Evolutionary conservation across 2,113 vertebrate genomes (phyloP).

Genomic region (Scatophagus argus): DNA sequence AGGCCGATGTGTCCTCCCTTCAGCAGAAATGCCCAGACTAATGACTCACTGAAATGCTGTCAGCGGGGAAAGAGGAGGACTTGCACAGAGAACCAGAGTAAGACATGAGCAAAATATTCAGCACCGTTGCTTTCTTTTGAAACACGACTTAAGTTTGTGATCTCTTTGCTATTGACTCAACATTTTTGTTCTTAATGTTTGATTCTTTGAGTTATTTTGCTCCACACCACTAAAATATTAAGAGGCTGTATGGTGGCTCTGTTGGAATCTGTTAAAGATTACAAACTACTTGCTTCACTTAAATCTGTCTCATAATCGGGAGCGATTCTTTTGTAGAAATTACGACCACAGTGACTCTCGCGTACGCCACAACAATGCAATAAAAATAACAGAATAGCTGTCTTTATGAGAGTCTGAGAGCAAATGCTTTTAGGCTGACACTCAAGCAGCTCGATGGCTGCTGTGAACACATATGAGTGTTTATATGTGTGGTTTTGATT

Average conservation of each 20-base stretch:
- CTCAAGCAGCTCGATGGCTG: conserved; percentile 22
- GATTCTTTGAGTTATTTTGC: not conserved
- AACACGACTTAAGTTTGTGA: not conserved
- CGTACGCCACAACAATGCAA: not conserved
- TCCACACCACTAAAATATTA: not conserved
- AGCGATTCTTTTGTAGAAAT: not conserved
- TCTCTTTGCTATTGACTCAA: not conserved
- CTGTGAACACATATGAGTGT: conserved; percentile 46
- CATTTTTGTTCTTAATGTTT: not conserved
- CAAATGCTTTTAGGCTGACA: conserved; percentile 2
- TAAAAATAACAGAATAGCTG: conserved; percentile 12
- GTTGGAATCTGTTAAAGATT: not conserved
- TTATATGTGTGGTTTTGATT: conserved; percentile 59
- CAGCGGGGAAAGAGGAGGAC: not conserved
- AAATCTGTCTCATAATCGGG: not conserved
- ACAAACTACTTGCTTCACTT: not conserved
- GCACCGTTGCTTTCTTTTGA: not conserved
- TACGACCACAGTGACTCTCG: not conserved
- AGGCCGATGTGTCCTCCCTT: not conserved
- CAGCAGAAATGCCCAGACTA: conserved; percentile 40
- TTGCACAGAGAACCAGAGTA: conserved; percentile 18
- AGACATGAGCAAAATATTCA: conserved; percentile 8
- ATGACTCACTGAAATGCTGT: conserved; percentile 40
- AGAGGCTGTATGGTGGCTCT: not conserved
- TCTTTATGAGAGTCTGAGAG: conserved; percentile 23